Base-by-base conservation (phyloP, 2,113 vertebrate species). In the Mustela nigripes region DNA sequence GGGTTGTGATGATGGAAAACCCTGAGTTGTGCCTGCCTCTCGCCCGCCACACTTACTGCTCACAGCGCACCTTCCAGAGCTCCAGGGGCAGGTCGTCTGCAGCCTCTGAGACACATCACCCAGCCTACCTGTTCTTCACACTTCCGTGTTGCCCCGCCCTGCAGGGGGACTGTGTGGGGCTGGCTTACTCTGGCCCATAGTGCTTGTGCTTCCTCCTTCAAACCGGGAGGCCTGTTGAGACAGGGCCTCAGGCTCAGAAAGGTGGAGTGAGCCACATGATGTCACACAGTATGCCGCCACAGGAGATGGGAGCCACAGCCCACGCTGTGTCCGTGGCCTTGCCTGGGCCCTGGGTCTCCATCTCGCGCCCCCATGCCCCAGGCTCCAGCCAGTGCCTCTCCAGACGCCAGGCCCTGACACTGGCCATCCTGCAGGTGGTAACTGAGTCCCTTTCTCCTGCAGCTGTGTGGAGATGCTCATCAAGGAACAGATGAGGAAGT, bases 401-500 rank as follows among this genome's bases (percentile, higher is more conserved):
- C 80, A 28, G 22, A 65, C 12, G 0, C 48, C 14, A n/a, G 45
- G 16, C 31, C 56, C 58, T 24, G 6, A 14, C 2, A 1, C 48
- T 1, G 1, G 60, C 91, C 69, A 33, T 50, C 31, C 31, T 16
- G 14, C 2, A 1, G n/a, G 16, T 1, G 1, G 42, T 63, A 12
- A 62, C 15, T 9, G 63, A 89, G 28, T 56, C 11, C 0, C 8
- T 56, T 96, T 80, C 11, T 56, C n/a, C 33, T 81, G 1, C 92
- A 99, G 99, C 89, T 99, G 99, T 81, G 99, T 99, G 36, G 99
- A 99, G 98, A 99, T 99, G 99, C 98, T 99, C 87, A 99, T 99
- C 97, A 99, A 99, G 19, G 99, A 99, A 96, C 99, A 99, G 99
- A 99, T 99, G 98, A 98, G 99, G 96, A 99, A 98, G 91, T 99